Percentiles rank a stretch among this genome's conserved stretches.
Evolutionary conservation across 2,888 invertebrate genomes (phyloP).

Genomic region (Coenonympha glycerion): DNA sequence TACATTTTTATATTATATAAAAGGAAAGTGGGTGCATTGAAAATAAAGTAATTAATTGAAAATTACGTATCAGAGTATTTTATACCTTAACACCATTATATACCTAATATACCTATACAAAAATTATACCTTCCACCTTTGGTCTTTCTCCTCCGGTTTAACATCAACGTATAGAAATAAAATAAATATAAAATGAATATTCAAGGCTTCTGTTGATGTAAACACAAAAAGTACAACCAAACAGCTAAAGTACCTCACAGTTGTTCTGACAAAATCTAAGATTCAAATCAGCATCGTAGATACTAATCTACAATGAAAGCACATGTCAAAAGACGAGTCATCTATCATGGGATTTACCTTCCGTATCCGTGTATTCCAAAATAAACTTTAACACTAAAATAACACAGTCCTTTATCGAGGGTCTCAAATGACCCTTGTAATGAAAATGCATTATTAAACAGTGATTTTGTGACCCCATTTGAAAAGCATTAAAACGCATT

Average conservation of each 20-base stretch:
- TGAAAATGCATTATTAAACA: slow-evolving; percentile 67
- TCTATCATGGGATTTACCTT: slow-evolving; percentile 48
- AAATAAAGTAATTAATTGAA: too few species aligned
- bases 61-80: too few species aligned
- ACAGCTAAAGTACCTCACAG: slow-evolving; percentile 21
- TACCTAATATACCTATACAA: too few species aligned
- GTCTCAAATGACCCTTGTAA: slow-evolving; percentile 35
- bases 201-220: background rate
- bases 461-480: slow-evolving; percentile 65
- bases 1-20: too few species aligned
- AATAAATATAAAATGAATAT: too few species aligned
- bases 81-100: too few species aligned
- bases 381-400: background rate
- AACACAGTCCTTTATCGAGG: background rate
- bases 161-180: too few species aligned
- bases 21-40: too few species aligned
- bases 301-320: slow-evolving; percentile 50
- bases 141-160: too few species aligned
- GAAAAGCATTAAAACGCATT: slow-evolving; percentile 60
- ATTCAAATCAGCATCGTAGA: slow-evolving; percentile 48
- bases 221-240: slow-evolving; percentile 10
- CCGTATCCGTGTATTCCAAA: background rate
- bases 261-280: slow-evolving; percentile 40
- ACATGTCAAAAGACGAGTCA: slow-evolving; percentile 51
- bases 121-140: too few species aligned